Conservation (phyloP, 2,113 vertebrate species). For the Columbina picui region DNA sequence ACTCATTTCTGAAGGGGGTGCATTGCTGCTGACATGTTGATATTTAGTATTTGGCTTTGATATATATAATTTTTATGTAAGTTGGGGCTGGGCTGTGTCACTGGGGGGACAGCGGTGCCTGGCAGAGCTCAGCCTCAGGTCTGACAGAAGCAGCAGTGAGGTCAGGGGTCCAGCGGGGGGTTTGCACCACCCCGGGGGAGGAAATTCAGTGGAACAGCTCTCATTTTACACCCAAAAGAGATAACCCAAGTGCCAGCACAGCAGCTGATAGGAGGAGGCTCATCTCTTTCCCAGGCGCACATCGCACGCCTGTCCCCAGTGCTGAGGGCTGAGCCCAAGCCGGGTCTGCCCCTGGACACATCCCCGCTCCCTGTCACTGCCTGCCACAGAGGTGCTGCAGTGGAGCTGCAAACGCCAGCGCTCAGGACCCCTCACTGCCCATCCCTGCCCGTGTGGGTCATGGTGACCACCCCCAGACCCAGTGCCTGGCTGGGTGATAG, state of each 20-base stretch:
- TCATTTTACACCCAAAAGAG: background rate
- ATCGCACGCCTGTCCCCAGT: fast-evolving
- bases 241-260: background rate
- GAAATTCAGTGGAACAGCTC: background rate
- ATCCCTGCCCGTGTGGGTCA: fast-evolving
- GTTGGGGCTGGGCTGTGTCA: background rate
- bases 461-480: background rate
- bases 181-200: background rate
- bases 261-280: background rate
- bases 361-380: background rate
- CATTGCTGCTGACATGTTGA: background rate
- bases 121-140: background rate
- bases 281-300: background rate
- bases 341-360: fast-evolving
- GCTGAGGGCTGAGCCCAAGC: background rate
- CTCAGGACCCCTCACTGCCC: background rate
- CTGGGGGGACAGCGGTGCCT: background rate
- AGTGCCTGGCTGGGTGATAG: fast-evolving
- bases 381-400: fast-evolving
- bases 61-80: background rate
- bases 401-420: fast-evolving
- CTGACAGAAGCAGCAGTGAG: background rate
- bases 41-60: background rate
- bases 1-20: background rate
- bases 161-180: background rate